Conservation (phyloP, 1,140 invertebrate species). For the Cyphomyrmex costatus region DNA sequence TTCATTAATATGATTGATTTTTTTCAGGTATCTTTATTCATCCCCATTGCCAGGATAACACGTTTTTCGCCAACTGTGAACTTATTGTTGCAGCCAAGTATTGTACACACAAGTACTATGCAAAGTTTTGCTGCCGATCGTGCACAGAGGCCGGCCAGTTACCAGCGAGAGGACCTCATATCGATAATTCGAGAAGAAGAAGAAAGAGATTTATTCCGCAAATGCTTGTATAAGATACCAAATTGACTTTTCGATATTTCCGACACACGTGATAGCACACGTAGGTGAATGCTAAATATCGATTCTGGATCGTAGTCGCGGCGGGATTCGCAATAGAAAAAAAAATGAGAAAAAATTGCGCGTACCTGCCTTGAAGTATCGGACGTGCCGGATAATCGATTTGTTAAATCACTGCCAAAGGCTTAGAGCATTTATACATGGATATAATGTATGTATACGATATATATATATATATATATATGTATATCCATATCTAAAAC, state of each 20-base stretch:
- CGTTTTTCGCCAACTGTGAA: slow-evolving; percentile 95
- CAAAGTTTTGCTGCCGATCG: slow-evolving; percentile 96
- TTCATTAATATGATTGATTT: not conserved
- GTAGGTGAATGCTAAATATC: not conserved
- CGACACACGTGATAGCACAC: slow-evolving; percentile 30
- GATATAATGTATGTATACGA: slow-evolving; percentile 76
- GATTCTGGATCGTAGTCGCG: slow-evolving; percentile 39
- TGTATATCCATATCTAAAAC: slow-evolving; percentile 13
- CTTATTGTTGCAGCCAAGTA: slow-evolving; percentile 94
- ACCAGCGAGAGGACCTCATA: slow-evolving; percentile 83
- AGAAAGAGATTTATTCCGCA: slow-evolving; percentile 62
- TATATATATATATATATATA: slow-evolving; percentile 80
- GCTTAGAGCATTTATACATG: slow-evolving; percentile 86
- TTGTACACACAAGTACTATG: slow-evolving; percentile 95
- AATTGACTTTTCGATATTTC: slow-evolving; percentile 33
- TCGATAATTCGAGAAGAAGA: slow-evolving; percentile 82
- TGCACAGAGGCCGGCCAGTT: slow-evolving; percentile 94
- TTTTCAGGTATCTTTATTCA: slow-evolving; percentile 91
- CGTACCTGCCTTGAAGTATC: slow-evolving; percentile 36
- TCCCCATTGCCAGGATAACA: slow-evolving; percentile 94
- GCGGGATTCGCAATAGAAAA: slow-evolving; percentile 35
- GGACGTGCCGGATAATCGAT: slow-evolving; percentile 80
- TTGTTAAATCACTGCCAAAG: slow-evolving; percentile 86
- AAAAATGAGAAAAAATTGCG: not conserved
- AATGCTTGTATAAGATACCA: slow-evolving; percentile 65